Evolutionary conservation across 2,888 invertebrate genomes (phyloP).

Genomic region (Ferrisia virgata): DNA sequence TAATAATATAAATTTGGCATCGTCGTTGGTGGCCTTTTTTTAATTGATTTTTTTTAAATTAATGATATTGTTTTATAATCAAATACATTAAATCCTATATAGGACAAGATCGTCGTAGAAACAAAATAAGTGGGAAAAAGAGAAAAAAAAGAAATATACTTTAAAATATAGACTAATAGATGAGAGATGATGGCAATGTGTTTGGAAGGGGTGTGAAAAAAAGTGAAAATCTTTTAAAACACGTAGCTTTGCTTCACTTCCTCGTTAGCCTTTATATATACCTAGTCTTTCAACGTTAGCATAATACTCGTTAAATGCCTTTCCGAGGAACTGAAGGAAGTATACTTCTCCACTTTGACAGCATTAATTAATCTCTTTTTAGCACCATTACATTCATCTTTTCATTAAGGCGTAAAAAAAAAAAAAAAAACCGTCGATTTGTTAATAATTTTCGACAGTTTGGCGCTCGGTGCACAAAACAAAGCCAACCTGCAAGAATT

Average conservation of each 20-base stretch:
- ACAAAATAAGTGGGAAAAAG: background rate
- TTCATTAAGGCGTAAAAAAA: background rate
- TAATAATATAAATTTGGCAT: background rate
- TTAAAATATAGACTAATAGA: no score
- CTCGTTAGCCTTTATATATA: background rate
- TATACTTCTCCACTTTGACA: background rate
- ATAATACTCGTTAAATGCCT: constrained; percentile 23
- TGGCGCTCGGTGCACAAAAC: background rate
- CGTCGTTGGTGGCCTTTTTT: background rate
- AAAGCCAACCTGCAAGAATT: background rate
- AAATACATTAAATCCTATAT: background rate
- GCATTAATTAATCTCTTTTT: constrained; percentile 25
- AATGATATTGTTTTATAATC: background rate
- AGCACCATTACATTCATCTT: background rate
- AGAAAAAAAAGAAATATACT: no score
- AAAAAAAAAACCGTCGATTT: no score
- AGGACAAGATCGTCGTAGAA: background rate
- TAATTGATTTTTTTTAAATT: no score
- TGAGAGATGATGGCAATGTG: background rate
- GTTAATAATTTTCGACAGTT: constrained; percentile 24
- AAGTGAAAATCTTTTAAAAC: background rate
- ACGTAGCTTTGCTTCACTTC: background rate
- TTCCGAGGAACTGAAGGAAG: background rate
- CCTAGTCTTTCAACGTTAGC: background rate
- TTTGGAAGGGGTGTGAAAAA: background rate